Percentiles rank a stretch among this genome's conserved stretches.
These are phyloP conservation scores for Cassiopea xamachana DNA, from an alignment of 30 jellyfish, hydroid and myxozoan species.

Conservation along the genomic window DNA sequence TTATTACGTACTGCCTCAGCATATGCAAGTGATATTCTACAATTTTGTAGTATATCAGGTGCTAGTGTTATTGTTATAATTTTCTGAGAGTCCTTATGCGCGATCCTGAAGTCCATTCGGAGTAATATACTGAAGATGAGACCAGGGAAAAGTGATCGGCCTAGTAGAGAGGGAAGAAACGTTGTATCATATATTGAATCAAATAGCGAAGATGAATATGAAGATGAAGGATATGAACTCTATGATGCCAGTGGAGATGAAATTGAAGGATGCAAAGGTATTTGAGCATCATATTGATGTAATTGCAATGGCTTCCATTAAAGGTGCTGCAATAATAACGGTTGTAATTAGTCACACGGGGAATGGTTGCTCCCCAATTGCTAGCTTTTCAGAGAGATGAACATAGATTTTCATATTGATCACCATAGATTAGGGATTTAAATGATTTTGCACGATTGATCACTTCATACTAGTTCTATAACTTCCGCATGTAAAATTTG, in stretches of 20 bases:
- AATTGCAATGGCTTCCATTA: background rate
- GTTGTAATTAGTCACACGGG: too few relatives aligned
- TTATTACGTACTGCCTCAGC: too few relatives aligned
- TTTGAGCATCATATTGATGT: background rate
- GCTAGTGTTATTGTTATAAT: background rate
- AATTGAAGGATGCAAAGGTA: background rate
- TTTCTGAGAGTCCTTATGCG: background rate
- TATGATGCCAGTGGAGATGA: background rate
- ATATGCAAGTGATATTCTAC: background rate
- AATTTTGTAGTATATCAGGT: background rate
- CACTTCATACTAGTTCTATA: too few relatives aligned
- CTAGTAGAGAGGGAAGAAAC: constrained; percentile 41
- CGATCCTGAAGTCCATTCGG: constrained; percentile 64
- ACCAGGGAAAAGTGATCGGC: constrained; percentile 38
- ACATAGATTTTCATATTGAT: too few relatives aligned
- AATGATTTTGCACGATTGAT: too few relatives aligned
- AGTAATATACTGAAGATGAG: constrained; percentile 64
- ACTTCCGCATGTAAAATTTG: too few relatives aligned
- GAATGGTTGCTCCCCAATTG: too few relatives aligned
- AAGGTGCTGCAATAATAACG: background rate
- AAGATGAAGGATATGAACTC: background rate
- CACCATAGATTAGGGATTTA: too few relatives aligned
- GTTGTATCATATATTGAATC: constrained; percentile 19
- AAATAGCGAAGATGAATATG: constrained; percentile 18
- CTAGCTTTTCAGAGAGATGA: too few relatives aligned